Conservation (phyloP, 23 tunicate genomes). For the Botrylloides violaceus region DNA sequence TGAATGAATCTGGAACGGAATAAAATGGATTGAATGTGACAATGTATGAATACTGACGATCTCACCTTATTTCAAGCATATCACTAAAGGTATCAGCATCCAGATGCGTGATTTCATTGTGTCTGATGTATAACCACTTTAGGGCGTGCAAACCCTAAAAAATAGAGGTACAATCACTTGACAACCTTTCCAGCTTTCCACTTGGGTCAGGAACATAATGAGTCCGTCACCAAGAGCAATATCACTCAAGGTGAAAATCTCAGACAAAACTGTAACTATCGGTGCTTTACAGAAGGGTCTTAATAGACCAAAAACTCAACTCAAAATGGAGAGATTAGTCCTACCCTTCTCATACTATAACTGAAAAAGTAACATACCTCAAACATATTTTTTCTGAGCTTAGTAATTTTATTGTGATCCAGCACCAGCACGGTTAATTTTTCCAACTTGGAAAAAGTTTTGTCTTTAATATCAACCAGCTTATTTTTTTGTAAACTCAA, state of each 20-base stretch:
- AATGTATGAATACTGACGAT: neutral
- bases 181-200: too few species aligned
- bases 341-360: neutral
- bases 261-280: too few species aligned
- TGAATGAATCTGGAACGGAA: constrained; percentile 59
- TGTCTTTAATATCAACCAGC: constrained; percentile 15
- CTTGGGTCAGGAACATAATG: too few species aligned
- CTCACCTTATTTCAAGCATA: constrained; percentile 27
- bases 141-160: constrained; percentile 41
- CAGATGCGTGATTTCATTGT: constrained; percentile 35
- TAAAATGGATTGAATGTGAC: neutral
- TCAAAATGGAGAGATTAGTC: too few species aligned
- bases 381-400: constrained; percentile 28
- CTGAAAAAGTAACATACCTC: too few species aligned
- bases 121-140: constrained; percentile 71
- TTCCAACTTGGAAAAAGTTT: constrained; percentile 27
- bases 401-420: constrained; percentile 63
- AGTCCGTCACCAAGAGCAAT: too few species aligned
- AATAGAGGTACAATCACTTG: too few species aligned
- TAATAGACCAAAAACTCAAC: too few species aligned
- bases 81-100: constrained; percentile 22
- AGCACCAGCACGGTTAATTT: constrained; percentile 72
- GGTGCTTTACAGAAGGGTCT: too few species aligned
- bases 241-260: too few species aligned
- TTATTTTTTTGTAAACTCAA: constrained; percentile 65